Conservation (phyloP, 2,797 vertebrate species). For the Sebastes minor region DNA sequence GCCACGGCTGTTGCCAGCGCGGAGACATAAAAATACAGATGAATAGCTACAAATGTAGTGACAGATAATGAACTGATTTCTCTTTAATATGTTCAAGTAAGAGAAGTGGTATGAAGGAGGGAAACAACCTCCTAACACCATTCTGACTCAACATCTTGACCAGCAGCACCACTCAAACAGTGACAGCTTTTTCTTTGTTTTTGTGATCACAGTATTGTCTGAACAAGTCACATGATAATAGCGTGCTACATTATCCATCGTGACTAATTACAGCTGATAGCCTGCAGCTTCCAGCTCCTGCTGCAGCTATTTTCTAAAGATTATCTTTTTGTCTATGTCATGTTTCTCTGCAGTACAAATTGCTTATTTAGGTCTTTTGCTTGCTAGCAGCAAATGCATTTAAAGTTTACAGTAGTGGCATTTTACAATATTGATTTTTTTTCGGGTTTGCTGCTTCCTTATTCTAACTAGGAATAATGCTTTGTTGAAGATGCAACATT, state of each 20-base stretch:
- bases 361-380: conserved; percentile 1
- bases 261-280: background rate
- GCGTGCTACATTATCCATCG: background rate
- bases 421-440: background rate
- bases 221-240: background rate
- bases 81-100: background rate
- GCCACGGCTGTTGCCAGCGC: too few relatives aligned
- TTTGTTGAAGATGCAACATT: background rate
- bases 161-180: background rate
- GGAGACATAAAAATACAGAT: background rate
- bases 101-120: background rate
- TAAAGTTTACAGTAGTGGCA: background rate
- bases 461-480: background rate
- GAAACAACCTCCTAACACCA: background rate
- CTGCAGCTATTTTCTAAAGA: background rate
- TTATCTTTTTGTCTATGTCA: background rate
- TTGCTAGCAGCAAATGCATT: background rate
- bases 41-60: background rate
- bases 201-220: background rate
- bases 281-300: background rate
- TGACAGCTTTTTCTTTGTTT: background rate
- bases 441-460: background rate
- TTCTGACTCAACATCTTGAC: background rate
- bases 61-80: background rate
- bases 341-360: conserved; percentile 15